Evolutionary conservation across 53 echinoderm and acorn worm genomes (phyloP).

Genomic region (Stichopus horrens): DNA sequence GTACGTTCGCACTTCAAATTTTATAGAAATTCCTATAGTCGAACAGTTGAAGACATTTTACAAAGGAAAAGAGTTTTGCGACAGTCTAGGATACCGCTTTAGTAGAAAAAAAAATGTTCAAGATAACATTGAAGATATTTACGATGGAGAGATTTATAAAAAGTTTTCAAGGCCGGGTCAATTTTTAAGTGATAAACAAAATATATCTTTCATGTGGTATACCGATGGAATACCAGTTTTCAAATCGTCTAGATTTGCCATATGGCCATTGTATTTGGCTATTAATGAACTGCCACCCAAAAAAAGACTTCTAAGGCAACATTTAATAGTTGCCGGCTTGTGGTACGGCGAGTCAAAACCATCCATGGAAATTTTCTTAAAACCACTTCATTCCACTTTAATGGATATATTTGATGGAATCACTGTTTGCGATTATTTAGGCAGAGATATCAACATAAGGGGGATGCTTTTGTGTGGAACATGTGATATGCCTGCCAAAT

Average conservation of each 20-base stretch:
- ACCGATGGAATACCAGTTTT: constrained; percentile 52
- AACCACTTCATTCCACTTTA: constrained; percentile 16
- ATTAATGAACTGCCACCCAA: constrained; percentile 55
- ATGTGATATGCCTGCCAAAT: constrained; percentile 57
- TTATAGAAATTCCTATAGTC: background rate
- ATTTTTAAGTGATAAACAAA: constrained; percentile 30
- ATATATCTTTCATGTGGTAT: constrained; percentile 50
- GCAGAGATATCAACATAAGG: background rate
- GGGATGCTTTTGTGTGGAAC: constrained; percentile 50
- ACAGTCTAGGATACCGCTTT: background rate
- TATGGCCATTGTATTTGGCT: constrained; percentile 58
- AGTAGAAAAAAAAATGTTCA: background rate
- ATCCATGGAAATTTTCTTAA: background rate
- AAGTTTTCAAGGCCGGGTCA: too few relatives aligned
- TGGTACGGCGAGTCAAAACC: constrained; percentile 45
- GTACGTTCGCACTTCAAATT: background rate
- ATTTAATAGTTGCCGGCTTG: constrained; percentile 51
- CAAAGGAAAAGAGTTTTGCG: background rate
- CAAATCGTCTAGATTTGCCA: constrained; percentile 42
- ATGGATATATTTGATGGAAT: constrained; percentile 34
- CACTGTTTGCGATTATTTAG: constrained; percentile 10
- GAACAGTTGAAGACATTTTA: background rate
- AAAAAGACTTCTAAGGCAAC: constrained; percentile 35
- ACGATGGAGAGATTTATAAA: constrained; percentile 11
- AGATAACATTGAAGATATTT: constrained; percentile 1